Evolutionary conservation across 1,140 invertebrate species (phyloP).

Genomic region (Caenorhabditis remanei): DNA sequence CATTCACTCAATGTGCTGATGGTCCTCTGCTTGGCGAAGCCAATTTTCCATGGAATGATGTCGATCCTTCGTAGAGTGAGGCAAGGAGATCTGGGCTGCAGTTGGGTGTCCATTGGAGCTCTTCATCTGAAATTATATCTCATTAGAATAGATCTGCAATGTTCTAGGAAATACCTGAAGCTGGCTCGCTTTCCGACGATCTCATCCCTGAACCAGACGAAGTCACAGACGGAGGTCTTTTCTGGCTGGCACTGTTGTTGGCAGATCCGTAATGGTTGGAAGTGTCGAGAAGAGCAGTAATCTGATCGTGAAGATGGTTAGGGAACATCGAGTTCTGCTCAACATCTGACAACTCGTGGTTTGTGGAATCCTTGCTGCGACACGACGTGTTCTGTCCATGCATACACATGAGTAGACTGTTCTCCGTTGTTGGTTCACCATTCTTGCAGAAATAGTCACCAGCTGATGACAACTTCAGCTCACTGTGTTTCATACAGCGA

Average conservation of each 20-base stretch:
- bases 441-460: constrained; percentile 36
- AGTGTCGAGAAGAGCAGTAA: constrained; percentile 30
- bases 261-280: constrained; percentile 17
- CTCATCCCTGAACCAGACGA: background rate
- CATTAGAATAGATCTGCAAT: background rate
- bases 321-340: constrained; percentile 22
- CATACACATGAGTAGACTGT: constrained; percentile 32
- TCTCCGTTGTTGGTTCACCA: constrained; percentile 14
- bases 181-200: constrained; percentile 16
- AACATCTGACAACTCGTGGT: constrained; percentile 31
- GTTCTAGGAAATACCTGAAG: background rate
- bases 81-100: background rate
- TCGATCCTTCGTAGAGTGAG: constrained; percentile 32
- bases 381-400: background rate
- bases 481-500: constrained; percentile 30
- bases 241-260: constrained; percentile 17
- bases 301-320: constrained; percentile 13
- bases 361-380: constrained; percentile 12
- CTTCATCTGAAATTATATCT: background rate
- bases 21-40: background rate
- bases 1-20: background rate
- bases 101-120: constrained; percentile 2
- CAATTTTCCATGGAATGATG: constrained; percentile 20
- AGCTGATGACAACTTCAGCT: constrained; percentile 31
- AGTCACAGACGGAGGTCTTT: constrained; percentile 1